Evolutionary conservation across 2,797 vertebrate genomes (phyloP), one percentile per base, ranked within the genome.

Genomic region (Limnodromus scolopaceus): DNA sequence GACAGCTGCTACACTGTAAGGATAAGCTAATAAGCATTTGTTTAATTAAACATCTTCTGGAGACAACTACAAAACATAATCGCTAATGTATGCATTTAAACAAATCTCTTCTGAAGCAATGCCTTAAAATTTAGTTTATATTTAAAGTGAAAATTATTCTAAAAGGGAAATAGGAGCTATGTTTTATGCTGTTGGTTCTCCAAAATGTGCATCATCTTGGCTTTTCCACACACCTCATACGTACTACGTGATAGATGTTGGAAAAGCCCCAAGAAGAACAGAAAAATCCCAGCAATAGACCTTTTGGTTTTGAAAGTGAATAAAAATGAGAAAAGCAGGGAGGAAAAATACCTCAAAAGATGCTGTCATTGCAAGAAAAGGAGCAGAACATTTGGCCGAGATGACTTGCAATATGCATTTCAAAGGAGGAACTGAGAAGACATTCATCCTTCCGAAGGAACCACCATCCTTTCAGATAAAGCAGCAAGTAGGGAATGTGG

Each of bases 121-220:
- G 1, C 13, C 24, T 66, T 63, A 65, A 78, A 68, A 57, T 78
- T 60, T 60, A 71, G 34, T 79, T 78, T 72, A 13, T 54, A 64
- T 69, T 53, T 76, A 55, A 82, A 81, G 4, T 46, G 3, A 83
- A 48, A 61, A 49, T 11, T 7, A n/a, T 66, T 70, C 88, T 70
- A 8, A 43, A 80, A 66, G 32, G 5, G 25, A 80, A 78, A 34
- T 53, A 78, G 16, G 7, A 80, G 14, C 12, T n/a, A 54, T 30
- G 9, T 19, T 85, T 93, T 80, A 39, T 74, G 25, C 32, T 76
- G 7, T 34, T 65, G 4, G 30, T 84, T 74, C 39, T 55, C 51
- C 24, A 89, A 63, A 89, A 27, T 8, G 0, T 28, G 2, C 1
- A 1, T 70, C 6, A 2, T 19, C 58, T 55, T 61, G 36, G 3